Evolutionary conservation across 2,113 vertebrate species (phyloP).

Genomic region (Ceratotherium simum): DNA sequence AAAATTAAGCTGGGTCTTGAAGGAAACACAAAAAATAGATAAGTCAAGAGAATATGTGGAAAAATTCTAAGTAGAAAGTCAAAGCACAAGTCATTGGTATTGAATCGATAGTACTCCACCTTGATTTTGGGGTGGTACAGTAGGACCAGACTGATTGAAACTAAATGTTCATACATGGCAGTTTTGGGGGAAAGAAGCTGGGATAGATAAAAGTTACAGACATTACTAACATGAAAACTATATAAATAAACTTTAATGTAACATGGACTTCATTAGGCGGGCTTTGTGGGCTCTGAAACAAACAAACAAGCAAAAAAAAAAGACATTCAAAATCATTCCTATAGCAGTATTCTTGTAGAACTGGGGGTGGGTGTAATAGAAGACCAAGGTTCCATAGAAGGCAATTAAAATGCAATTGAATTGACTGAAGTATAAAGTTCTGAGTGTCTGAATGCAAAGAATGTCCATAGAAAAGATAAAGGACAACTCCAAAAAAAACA

Average conservation of each 20-base stretch:
- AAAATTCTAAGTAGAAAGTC: background rate
- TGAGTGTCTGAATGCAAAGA: background rate
- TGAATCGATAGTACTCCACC: background rate
- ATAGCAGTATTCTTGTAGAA: background rate
- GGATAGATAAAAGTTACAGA: background rate
- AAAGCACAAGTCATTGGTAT: background rate
- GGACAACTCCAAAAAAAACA: background rate
- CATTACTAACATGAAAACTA: background rate
- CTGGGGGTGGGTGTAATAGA: fast-evolving
- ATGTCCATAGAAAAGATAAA: background rate
- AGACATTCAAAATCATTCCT: background rate
- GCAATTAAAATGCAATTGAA: background rate
- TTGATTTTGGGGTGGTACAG: fast-evolving
- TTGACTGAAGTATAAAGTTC: background rate
- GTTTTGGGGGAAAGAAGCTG: background rate
- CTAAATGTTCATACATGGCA: background rate
- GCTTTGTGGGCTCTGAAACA: background rate
- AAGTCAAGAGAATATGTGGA: background rate
- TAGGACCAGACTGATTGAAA: background rate
- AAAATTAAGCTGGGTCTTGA: background rate
- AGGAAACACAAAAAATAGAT: background rate
- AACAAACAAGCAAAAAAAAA: background rate
- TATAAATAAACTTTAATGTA: background rate
- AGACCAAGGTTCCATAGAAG: background rate
- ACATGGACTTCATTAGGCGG: background rate